Base-by-base conservation (phyloP, 2,113 vertebrate genomes). In the Poecile atricapillus region DNA sequence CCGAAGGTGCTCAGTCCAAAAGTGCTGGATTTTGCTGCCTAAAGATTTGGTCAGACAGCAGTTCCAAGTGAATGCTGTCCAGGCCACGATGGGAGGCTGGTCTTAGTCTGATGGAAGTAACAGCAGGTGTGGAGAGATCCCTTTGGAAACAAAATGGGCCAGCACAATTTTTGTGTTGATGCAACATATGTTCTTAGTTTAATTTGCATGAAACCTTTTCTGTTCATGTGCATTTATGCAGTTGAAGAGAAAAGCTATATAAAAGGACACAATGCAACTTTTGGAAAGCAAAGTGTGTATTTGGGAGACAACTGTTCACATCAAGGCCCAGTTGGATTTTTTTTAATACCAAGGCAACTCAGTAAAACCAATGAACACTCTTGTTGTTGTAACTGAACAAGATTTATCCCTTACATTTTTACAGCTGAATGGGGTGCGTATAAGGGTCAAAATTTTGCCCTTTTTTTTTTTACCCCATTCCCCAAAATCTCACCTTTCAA, bases 171-270 rank as follows among this genome's bases (percentile, higher is more conserved):
- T 52, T 92, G 20, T 8, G 1, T 47, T 71, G 92, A 81, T 71
- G 16, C 11, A 92, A 78, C 88, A 87, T 70, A 8, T 96, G 92
- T 86, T 95, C 55, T 76, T 70, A 49, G 71, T 95, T 95, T 90
- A 47, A 81, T 67, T 90, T 97, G 73, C 83, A 83, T 93, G 68
- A 89, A 88, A 71, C 14, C 20, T 89, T 96, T 90, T 86, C 63
- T 6, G 1, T 75, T 55, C 68, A 35, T 33, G 14, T 81, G 25
- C 28, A n/a, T 70, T 89, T 90, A 52, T 73, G n/a, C 39, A 83
- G 47, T 37, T 88, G 74, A 91, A 92, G 47, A 79, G 39, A 90
- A 92, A 95, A 68, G 17, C 11, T 83, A 68, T 43, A 22, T 37
- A 27, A 65, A 86, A 83, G 41, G 50, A 81, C 28, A 74, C 17